Percentiles rank a stretch among this genome's conserved stretches.
Conservation (phyloP, 2,113 vertebrate species). For the Podarcis raffonei region DNA sequence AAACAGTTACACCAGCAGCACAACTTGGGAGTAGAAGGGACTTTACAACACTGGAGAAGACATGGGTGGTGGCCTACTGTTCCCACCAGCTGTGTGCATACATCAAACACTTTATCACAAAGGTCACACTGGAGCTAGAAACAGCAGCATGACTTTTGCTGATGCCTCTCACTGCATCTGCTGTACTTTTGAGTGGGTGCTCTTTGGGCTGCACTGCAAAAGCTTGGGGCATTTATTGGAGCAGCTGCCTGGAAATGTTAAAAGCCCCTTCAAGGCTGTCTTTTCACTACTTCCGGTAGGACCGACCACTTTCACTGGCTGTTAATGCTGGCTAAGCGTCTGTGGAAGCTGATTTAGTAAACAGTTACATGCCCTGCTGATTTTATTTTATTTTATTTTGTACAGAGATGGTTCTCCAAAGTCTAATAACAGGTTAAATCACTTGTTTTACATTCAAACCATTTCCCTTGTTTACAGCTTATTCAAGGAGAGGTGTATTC, state of each 20-base stretch:
- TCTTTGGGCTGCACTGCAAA: background rate
- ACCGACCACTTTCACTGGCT: background rate
- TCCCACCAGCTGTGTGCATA: background rate
- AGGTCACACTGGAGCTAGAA: background rate
- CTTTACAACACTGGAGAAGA: background rate
- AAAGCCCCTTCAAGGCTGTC: background rate
- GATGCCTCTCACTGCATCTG: background rate
- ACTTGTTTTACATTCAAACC: conserved; percentile 28
- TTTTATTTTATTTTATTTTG: background rate
- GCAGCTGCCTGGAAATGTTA: background rate
- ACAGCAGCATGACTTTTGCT: background rate
- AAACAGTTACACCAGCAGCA: background rate
- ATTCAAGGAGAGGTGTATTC: conserved; percentile 26
- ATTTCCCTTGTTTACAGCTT: conserved; percentile 30
- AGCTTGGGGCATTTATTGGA: background rate
- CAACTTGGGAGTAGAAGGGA: background rate
- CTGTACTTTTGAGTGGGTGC: background rate
- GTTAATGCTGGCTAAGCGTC: background rate
- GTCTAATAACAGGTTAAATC: background rate
- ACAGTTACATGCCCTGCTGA: background rate
- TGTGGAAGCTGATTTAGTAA: background rate
- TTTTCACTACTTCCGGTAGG: background rate
- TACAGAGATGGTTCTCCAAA: background rate
- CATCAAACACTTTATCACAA: background rate
- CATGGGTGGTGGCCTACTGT: background rate